A percentile compares a stretch with the other conserved stretches of the same genome.
phyloP scores from a whole-genome alignment of 1,140 invertebrate species.

The Drosophila paulistorum region DNA sequence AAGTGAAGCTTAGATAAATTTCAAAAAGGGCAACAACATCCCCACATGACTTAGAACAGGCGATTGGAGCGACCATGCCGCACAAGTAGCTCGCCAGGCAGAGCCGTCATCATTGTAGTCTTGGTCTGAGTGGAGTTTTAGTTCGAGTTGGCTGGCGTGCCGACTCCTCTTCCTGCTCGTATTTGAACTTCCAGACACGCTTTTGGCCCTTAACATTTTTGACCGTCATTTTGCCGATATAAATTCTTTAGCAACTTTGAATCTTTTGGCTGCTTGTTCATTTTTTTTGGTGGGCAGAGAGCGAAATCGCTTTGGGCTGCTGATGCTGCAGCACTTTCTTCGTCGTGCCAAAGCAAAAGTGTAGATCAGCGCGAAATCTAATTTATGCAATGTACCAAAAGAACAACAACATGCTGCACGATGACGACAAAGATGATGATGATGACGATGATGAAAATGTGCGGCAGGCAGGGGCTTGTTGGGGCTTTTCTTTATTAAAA shows the following conservation, averaged over 20 bases:
- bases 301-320: constrained; percentile 66
- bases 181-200: constrained; percentile 81
- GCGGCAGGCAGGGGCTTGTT: constrained; percentile 43
- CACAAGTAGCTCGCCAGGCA: constrained; percentile 71
- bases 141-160: constrained; percentile 40
- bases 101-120: constrained; percentile 26
- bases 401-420: constrained; percentile 75
- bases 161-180: constrained; percentile 53
- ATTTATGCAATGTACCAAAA: constrained; percentile 71
- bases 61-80: constrained; percentile 64
- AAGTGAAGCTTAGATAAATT: constrained; percentile 80
- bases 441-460: constrained; percentile 58
- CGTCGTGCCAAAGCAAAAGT: constrained; percentile 69
- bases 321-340: constrained; percentile 62
- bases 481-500: constrained; percentile 48
- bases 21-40: constrained; percentile 78
- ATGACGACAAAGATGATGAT: constrained; percentile 54
- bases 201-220: constrained; percentile 82
- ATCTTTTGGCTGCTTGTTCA: constrained; percentile 19
- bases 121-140: constrained; percentile 27
- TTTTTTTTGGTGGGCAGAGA: constrained; percentile 26
- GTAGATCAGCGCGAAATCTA: constrained; percentile 79
- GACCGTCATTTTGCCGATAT: constrained; percentile 79
- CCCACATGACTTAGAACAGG: constrained; percentile 41
- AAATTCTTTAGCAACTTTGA: constrained; percentile 64